phyloP scores from a whole-genome alignment of 1,140 invertebrate genomes.

The Euborellia annulipes region DNA sequence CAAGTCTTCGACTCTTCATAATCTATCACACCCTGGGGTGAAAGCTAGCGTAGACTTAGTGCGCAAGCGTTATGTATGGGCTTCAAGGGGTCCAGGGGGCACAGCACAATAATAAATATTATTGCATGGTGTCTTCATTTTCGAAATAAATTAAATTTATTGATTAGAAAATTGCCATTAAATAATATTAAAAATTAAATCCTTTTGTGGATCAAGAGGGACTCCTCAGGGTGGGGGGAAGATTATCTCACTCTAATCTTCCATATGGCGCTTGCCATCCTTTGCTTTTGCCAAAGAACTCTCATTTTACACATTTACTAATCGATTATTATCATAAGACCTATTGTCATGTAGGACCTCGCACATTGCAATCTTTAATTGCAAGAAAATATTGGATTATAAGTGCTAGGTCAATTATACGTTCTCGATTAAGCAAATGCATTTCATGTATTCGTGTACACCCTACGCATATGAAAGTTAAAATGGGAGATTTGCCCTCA shows the following conservation, averaged over 20 bases:
- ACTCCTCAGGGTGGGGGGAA: background rate
- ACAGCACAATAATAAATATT: too few relatives aligned
- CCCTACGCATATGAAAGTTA: slow-evolving; percentile 1
- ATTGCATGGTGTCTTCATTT: too few relatives aligned
- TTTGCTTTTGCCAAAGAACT: background rate
- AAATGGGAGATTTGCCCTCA: slow-evolving; percentile 22
- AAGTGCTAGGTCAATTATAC: slow-evolving; percentile 2
- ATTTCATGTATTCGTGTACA: slow-evolving; percentile 6
- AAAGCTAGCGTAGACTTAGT: slow-evolving; percentile 20
- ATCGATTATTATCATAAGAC: background rate
- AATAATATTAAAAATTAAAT: too few relatives aligned
- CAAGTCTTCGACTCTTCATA: slow-evolving; percentile 17
- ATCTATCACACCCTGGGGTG: too few relatives aligned
- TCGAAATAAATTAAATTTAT: too few relatives aligned
- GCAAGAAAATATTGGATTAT: slow-evolving; percentile 8
- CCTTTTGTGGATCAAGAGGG: background rate
- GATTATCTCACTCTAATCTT: background rate
- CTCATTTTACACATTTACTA: background rate
- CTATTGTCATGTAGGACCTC: background rate
- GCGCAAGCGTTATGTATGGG: slow-evolving; percentile 27
- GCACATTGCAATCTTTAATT: too few relatives aligned
- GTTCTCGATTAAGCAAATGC: slow-evolving; percentile 3
- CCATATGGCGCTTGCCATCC: background rate
- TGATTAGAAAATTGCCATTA: too few relatives aligned
- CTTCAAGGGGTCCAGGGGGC: too few relatives aligned